Conservation (phyloP, 2,888 invertebrate genomes). For the Eurytoma adleriae region DNA sequence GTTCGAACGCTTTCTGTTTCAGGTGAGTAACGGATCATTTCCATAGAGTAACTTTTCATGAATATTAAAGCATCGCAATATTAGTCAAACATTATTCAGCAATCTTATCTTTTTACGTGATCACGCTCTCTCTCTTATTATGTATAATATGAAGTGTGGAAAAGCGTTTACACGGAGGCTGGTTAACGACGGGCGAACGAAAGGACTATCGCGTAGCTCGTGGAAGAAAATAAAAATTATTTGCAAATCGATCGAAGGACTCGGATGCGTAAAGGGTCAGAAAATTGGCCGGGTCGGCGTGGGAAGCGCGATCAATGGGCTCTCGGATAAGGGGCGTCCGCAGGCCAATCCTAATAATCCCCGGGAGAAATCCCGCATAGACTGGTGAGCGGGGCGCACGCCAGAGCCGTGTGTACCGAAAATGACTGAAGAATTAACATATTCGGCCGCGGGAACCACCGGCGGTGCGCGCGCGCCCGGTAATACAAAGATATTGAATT, state of each 20-base stretch:
- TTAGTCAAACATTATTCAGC: too few relatives aligned
- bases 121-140: too few relatives aligned
- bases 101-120: too few relatives aligned
- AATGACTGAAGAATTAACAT: slow-evolving; percentile 49
- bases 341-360: slow-evolving; percentile 47
- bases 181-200: too few relatives aligned
- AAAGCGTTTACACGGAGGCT: too few relatives aligned
- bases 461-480: background rate
- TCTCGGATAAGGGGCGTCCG: background rate
- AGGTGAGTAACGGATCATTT: slow-evolving; percentile 36
- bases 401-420: background rate
- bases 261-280: background rate
- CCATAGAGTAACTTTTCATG: too few relatives aligned
- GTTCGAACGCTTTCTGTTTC: slow-evolving; percentile 14
- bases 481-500: slow-evolving; percentile 49
- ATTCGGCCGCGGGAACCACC: slow-evolving; percentile 35
- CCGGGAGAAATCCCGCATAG: slow-evolving; percentile 36
- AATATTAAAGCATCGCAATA: too few relatives aligned
- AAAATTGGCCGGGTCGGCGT: background rate
- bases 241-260: background rate
- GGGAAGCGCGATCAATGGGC: slow-evolving; percentile 27
- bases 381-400: background rate
- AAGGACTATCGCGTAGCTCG: too few relatives aligned
- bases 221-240: too few relatives aligned
- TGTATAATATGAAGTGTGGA: too few relatives aligned